Evolutionary conservation across 2,113 vertebrate genomes (phyloP), one percentile per base, ranked within the genome.

Genomic region (Carettochelys insculpta): DNA sequence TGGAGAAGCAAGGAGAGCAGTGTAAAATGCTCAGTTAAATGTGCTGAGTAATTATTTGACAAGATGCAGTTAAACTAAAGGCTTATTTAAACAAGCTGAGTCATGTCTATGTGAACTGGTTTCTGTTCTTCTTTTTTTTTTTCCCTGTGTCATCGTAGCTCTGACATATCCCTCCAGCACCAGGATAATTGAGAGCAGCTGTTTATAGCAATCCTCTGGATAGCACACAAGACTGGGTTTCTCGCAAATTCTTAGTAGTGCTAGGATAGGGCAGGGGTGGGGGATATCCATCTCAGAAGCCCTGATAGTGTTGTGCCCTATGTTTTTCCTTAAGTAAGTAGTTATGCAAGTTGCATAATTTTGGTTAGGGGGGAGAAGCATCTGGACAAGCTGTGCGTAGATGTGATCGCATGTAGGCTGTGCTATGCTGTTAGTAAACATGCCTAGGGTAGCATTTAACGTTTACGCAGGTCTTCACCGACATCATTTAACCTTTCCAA

Each of bases 101-200:
- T 96, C 81, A 93, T 50, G 71, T 61, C 95, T 93, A 81, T 58
- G 88, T 41, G 83, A 95, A 90, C 47, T 83, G 47, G 1, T 82
- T 93, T 87, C 71, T 45, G 61, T 91, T 97, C 95, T 92, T 25
- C 27, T 13, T 50, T 50, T 6, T 22, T 51, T 80, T 88, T 53
- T 95, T 97, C 96, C 97, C 96, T 98, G 97, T 97, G 97, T 98
- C 97, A 97, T 96, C 95, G 25, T 53, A 93, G 88, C 82, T 83
- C 79, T 96, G 92, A 77, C 77, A 83, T 51, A 86, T 56, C 50
- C 48, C 11, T 56, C 80, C 85, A 5, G 54, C 76, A 90, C 76
- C 65, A 22, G 48, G 48, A 17, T 88, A 89, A 87, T 58, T 2
- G 29, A 52, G 87, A 95, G 76, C 92, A 96, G 88, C 84, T 95